Base-by-base conservation (phyloP, 2,797 vertebrate genomes). In the Melanogrammus aeglefinus region DNA sequence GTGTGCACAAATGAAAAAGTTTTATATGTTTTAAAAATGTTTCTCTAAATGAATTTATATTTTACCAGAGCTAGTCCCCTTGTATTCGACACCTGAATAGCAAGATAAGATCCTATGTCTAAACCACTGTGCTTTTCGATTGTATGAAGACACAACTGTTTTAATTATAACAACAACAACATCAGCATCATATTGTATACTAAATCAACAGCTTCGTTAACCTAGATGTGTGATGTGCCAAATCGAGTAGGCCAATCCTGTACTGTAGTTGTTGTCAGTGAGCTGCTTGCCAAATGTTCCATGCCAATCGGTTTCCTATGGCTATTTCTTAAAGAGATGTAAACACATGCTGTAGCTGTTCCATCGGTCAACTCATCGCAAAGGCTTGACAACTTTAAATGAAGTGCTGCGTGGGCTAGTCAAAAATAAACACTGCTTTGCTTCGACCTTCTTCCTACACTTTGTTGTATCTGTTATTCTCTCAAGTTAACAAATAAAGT, bases 51-150 rank as follows among this genome's bases (percentile, higher is more conserved):
- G 90, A 92, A 87, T 84, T 85, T 35, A 74, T 72, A 77, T 90
- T 80, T 90, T 91, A 71, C 88, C 76, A 76, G 86, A 89, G 78
- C 72, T 74, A 41, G 80, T 85, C 76, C 57, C 88, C 75, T 88
- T 80, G 85, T 72, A 51, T 81, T 77, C 85, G 79, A 84, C 83
- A 72, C 79, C 87, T 86, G 85, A 85, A 87, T 74, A 80, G 76
- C 80, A 80, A 84, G 84, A n/a, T 81, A 77, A 74, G 63, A 84
- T 80, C 79, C 85, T 84, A 84, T 85, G 82, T 92, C 88, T 90
- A 73, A 84, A 92, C 93, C 93, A 94, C 93, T 94, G 92, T 94
- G 94, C 89, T 91, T 93, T 93, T 66, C 74, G 36, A 78, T 24
- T 72, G 27, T 72, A 81, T 88, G 84, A 87, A 85, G 86, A 92